Base-by-base conservation (phyloP, 2,797 vertebrate species). In the Ceyx erithaca region DNA sequence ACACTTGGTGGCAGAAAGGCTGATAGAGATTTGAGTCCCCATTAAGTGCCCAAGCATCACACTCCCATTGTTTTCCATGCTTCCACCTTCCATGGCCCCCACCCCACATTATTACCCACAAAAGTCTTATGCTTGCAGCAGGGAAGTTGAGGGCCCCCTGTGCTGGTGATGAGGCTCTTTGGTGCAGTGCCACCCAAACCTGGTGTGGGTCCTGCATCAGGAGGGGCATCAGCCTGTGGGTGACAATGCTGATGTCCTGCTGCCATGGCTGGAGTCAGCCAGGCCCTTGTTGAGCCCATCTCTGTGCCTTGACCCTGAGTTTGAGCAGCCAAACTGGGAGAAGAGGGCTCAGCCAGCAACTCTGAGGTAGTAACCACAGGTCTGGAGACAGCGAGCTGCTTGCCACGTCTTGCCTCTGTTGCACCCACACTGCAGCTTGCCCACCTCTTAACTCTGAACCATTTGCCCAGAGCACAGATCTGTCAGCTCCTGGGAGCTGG, bases 141-240 rank as follows among this genome's bases (percentile, higher is more conserved):
- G 23, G 3, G 2, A 40, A 46, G 66, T 26, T 46, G 14, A 46
- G 19, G 7, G 46, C 23, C 30, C 33, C 11, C 19, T 69, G 20
- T n/a, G 71, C 43, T 46, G 46, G 61, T 76, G 73, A 30, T 31
- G 8, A 3, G 22, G 37, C 40, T 78, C 69, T 49, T 64, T 41
- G 62, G 22, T 64, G 43, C 25, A 11, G 41, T 46, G 49, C 59
- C 41, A n/a, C 26, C 17, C 31, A 63, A 59, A 72, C 22, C 14
- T 6, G 14, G 1, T 5, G 15, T 20, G 23, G 4, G 28, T 40
- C 19, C n/a, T 57, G 71, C 28, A 20, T 57, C 28, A 46, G 7
- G 75, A 41, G 51, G 4, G 4, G 22, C 30, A 28, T 41, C 9
- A 22, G 2, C 0, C 1, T 0, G 0, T 7, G 43, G 40, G 13